Conservation (phyloP, 2,113 vertebrate species). For the Oncorhynchus kisutch region DNA sequence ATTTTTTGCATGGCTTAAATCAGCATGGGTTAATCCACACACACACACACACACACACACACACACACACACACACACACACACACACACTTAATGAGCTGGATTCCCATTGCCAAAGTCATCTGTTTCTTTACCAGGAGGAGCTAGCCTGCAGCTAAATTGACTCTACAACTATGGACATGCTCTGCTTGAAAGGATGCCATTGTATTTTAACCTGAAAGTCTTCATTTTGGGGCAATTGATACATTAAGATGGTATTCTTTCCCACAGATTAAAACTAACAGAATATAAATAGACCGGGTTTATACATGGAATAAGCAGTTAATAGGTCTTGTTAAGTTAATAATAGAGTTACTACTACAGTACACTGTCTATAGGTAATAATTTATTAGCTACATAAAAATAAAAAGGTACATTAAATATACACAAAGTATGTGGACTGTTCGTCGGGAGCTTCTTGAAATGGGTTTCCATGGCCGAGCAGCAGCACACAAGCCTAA, state of each 20-base stretch:
- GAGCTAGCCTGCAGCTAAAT: neutral
- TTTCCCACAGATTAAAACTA: neutral
- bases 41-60: neutral
- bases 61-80: neutral
- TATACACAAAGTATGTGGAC: no score
- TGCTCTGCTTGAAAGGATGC: conserved; percentile 7
- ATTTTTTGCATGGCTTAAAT: no score
- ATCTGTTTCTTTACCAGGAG: neutral
- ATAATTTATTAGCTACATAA: neutral
- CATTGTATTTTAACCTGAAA: conserved; percentile 21
- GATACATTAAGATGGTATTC: neutral
- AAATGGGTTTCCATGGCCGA: no score
- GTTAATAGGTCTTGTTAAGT: no score
- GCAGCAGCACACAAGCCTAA: no score
- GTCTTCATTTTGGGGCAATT: neutral
- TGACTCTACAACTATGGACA: conserved; percentile 8
- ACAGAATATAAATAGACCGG: neutral
- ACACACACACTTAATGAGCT: neutral
- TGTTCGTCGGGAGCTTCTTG: no score
- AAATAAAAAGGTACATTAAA: no score
- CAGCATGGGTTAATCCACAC: no score
- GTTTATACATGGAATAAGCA: neutral
- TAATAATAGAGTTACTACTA: neutral
- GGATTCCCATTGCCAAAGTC: neutral
- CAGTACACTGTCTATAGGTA: neutral